Base-by-base conservation (phyloP, 2,797 vertebrate genomes). In the Falco concolor region DNA sequence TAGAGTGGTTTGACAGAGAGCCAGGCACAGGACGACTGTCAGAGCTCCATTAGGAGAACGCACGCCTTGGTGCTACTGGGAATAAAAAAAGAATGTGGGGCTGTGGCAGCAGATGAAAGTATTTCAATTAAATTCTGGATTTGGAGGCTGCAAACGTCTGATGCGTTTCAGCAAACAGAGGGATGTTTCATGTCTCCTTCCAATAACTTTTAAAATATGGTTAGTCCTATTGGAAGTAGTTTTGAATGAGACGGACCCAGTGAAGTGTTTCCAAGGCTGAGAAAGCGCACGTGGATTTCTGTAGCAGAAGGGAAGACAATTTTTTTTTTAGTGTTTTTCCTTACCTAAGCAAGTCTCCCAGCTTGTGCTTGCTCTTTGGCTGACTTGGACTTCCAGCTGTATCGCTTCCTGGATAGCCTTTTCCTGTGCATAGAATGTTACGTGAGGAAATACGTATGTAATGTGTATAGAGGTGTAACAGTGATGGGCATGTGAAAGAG, bases 151-250 rank as follows among this genome's bases (percentile, higher is more conserved):
- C 6, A 5, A 49, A 40, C 2, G 76, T 87, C 94, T 85, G 91
- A 85, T 89, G 85, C 93, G 90, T 95, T 74, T 80, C 91, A 91
- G 93, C 87, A 93, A 83, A 24, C 93, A 92, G 87, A 91, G 81
- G 90, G 89, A 78, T 75, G 87, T 44, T 77, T 64, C 60, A 1
- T 16, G 72, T 78, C 90, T 86, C 86, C 80, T 92, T 91, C 92
- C 86, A 93, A 12, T 36, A 68, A 72, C 80, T 90, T 68, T 30
- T 34, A 60, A 84, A 91, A 84, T 52, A 59, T 30, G 68, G 54
- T 64, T 64, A 25, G 77, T 88, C 49, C 54, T 56, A 1, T 5
- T 89, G 83, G 84, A 65, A 85, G 72, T 12, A 30, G 32, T 60
- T 70, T 40, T 38, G 63, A 44, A 16, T 22, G 77, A 50, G 52